A percentile compares a stretch with the other conserved stretches of the same genome.
Evolutionary conservation across 2,888 invertebrate genomes (phyloP).

Genomic region (Zaprionus obscuricornis): DNA sequence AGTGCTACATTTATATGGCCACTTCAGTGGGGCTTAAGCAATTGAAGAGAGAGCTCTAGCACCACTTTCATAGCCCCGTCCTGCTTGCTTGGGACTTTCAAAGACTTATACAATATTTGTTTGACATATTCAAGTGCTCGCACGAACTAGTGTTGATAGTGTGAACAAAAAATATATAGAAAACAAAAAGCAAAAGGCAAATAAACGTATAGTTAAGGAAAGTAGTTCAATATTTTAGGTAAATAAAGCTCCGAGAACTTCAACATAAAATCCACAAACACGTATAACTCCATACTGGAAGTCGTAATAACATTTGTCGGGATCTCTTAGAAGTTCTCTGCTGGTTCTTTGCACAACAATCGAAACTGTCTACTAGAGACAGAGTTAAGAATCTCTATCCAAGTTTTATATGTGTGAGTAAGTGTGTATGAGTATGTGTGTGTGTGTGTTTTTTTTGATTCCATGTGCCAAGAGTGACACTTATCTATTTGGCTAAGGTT

Average conservation of each 20-base stretch:
- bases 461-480: conserved; percentile 60
- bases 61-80: too few species aligned
- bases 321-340: conserved; percentile 51
- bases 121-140: conserved; percentile 65
- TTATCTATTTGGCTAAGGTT: conserved; percentile 61
- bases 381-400: conserved; percentile 27
- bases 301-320: conserved; percentile 34
- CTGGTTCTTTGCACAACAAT: conserved; percentile 58
- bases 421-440: too few species aligned
- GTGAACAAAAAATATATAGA: too few species aligned
- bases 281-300: conserved; percentile 33
- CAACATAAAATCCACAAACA: conserved; percentile 12
- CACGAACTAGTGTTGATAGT: conserved; percentile 13
- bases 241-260: conserved; percentile 47
- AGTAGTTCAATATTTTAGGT: conserved; percentile 67
- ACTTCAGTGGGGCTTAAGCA: conserved; percentile 52
- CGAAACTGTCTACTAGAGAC: conserved; percentile 43
- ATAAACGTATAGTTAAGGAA: too few species aligned
- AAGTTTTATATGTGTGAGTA: conserved; percentile 5
- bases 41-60: conserved; percentile 48
- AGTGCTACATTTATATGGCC: conserved; percentile 57
- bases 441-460: conserved; percentile 21
- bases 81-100: too few species aligned
- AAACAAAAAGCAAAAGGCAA: too few species aligned
- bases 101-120: conserved; percentile 65